Conservation (phyloP, 2,797 vertebrate species). For the Betta splendens region DNA sequence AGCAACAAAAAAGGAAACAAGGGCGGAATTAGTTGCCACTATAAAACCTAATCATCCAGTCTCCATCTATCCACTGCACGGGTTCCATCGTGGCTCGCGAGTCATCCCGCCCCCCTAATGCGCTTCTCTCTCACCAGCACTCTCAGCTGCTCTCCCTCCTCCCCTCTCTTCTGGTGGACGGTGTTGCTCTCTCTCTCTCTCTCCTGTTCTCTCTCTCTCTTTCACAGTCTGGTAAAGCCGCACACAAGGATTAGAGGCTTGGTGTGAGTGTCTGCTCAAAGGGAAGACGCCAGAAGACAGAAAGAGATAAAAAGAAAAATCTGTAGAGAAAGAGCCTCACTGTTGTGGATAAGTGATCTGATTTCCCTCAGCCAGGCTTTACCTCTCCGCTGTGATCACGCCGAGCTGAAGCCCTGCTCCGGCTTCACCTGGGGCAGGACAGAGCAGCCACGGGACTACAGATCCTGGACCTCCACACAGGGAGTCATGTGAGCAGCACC, state of each 20-base stretch:
- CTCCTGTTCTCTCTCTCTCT: slow-evolving; percentile 63
- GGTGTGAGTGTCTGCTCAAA: slow-evolving; percentile 73
- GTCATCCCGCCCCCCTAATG: slow-evolving; percentile 55
- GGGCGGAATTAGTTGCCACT: slow-evolving; percentile 29
- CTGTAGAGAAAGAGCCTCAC: slow-evolving; percentile 39
- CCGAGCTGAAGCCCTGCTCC: slow-evolving; percentile 35
- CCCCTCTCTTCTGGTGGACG: slow-evolving; percentile 74
- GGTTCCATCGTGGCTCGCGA: slow-evolving; percentile 59
- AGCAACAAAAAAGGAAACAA: slow-evolving; percentile 27
- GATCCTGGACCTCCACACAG: slow-evolving; percentile 73
- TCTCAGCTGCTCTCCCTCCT: slow-evolving; percentile 76
- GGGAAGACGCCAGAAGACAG: slow-evolving; percentile 63
- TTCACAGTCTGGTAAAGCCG: slow-evolving; percentile 75
- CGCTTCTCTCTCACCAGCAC: slow-evolving; percentile 39
- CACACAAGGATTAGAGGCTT: slow-evolving; percentile 78
- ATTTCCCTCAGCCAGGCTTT: slow-evolving; percentile 38
- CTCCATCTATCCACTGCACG: slow-evolving; percentile 43
- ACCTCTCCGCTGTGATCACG: slow-evolving; percentile 17
- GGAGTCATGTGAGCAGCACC: slow-evolving; percentile 83
- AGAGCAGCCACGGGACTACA: slow-evolving; percentile 58
- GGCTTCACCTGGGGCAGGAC: slow-evolving; percentile 63
- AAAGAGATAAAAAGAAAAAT: slow-evolving; percentile 32
- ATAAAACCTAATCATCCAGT: slow-evolving; percentile 49
- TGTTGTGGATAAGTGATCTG: slow-evolving; percentile 61
- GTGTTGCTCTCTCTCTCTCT: slow-evolving; percentile 64